phyloP scores from a whole-genome alignment of 1,140 invertebrate species.

The Gonatopus flavifemur region DNA sequence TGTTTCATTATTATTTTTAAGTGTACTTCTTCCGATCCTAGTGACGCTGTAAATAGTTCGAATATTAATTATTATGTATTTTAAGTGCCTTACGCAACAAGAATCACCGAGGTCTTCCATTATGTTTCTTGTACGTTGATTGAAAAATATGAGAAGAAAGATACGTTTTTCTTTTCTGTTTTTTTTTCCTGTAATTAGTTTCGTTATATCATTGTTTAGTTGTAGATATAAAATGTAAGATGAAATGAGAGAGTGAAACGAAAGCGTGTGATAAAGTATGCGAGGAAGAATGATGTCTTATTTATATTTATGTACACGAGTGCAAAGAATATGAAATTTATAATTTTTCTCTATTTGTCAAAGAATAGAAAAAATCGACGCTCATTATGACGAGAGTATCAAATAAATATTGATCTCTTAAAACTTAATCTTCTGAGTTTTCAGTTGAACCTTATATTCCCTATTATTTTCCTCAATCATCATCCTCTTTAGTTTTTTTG shows the following conservation, averaged over 20 bases:
- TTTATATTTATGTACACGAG: slow-evolving; percentile 54
- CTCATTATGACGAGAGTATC: slow-evolving; percentile 55
- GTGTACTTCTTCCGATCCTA: background rate
- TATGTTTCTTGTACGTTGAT: slow-evolving; percentile 49
- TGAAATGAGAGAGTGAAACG: slow-evolving; percentile 21
- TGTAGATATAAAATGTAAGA: slow-evolving; percentile 19
- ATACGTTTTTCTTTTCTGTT: no score
- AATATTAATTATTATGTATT: slow-evolving; percentile 35
- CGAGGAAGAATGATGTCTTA: slow-evolving; percentile 39
- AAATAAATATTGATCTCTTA: slow-evolving; percentile 58
- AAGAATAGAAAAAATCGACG: slow-evolving; percentile 51
- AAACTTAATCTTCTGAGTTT: slow-evolving; percentile 23
- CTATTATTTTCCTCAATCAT: background rate
- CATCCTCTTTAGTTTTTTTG: background rate
- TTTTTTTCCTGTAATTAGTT: slow-evolving; percentile 23
- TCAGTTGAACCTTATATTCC: slow-evolving; percentile 8
- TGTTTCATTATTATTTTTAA: no score
- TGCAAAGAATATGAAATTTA: slow-evolving; percentile 44
- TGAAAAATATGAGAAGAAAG: slow-evolving; percentile 28
- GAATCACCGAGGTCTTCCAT: slow-evolving; percentile 59
- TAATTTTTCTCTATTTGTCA: slow-evolving; percentile 53
- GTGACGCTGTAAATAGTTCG: slow-evolving; percentile 35
- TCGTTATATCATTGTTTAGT: slow-evolving; percentile 10
- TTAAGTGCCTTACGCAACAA: slow-evolving; percentile 60
- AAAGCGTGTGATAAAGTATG: slow-evolving; percentile 27